Conservation (phyloP, 2,797 vertebrate genomes). For the Graptemys geographica region DNA sequence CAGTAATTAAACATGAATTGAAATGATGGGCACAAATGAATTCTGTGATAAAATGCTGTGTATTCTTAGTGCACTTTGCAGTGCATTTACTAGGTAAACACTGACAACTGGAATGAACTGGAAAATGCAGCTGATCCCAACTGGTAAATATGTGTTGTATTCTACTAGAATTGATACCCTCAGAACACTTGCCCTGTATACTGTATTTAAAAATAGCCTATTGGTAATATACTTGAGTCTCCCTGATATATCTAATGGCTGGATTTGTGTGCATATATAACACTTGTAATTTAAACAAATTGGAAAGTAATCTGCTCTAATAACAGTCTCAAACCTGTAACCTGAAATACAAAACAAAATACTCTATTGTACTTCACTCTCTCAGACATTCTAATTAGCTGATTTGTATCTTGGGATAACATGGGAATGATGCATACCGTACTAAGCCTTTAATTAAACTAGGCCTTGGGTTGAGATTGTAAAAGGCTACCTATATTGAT, state of each 20-base stretch:
- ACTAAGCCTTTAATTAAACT: conserved; percentile 44
- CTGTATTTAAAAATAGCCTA: conserved; percentile 72
- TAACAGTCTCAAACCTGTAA: conserved; percentile 51
- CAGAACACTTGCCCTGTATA: conserved; percentile 63
- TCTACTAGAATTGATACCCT: conserved; percentile 75
- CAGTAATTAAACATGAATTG: conserved; percentile 75
- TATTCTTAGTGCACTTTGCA: conserved; percentile 62
- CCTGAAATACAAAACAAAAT: conserved; percentile 32
- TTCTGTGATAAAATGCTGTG: conserved; percentile 57
- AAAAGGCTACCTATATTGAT: conserved; percentile 50
- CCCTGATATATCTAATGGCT: conserved; percentile 64
- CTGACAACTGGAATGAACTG: conserved; percentile 70
- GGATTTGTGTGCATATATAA: conserved; percentile 70
- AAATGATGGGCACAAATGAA: conserved; percentile 40
- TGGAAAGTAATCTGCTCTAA: conserved; percentile 61
- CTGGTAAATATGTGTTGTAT: conserved; percentile 59
- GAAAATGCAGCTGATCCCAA: conserved; percentile 53
- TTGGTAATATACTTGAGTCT: conserved; percentile 70
- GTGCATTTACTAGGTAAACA: conserved; percentile 65
- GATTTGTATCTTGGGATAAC: conserved; percentile 49
- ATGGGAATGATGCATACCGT: conserved; percentile 18
- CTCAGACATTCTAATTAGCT: conserved; percentile 41
- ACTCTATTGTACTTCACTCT: conserved; percentile 62
- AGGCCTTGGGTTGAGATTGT: conserved; percentile 23
- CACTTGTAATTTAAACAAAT: conserved; percentile 68